Base-by-base conservation (phyloP, 2,797 vertebrate genomes). In the Pagetopsis macropterus region DNA sequence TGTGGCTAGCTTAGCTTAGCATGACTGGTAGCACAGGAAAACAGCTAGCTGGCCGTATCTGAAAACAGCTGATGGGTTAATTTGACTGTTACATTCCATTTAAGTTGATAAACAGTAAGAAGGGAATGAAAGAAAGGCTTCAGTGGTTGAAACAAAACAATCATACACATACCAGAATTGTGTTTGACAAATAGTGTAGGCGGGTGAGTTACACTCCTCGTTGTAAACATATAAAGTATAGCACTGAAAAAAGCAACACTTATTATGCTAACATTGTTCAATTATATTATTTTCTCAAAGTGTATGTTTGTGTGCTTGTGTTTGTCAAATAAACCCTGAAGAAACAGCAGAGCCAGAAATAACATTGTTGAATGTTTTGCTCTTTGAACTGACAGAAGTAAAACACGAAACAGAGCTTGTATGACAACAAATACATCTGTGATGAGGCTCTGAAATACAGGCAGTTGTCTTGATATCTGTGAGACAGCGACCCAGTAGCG, bases 311-410 rank as follows among this genome's bases (percentile, higher is more conserved):
- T 51, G 46, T 37, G 10, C 23, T 19, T 41, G 4, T 65, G 0
- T 58, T 50, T 51, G 46, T 37, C 9, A 23, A 31, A 61, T 64
- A 49, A 65, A 58, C 59, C 14, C 9, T 40, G 11, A 60, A 55
- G 19, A 81, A 79, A 61, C 46, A 57, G 1, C 64, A 58, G 14
- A 74, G 46, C 10, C 65, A 50, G 21, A 37, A 66, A 72, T 41
- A 56, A 13, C 65, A 15, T 52, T 48, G 63, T 52, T 19, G 43
- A 75, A 67, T 3, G n/a, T 45, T 64, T 58, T 40, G 31, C 8
- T 58, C 51, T 82, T 71, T 75, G 59, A 76, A 75, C 21, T 54
- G 60, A 51, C 23, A 48, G 16, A 60, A 23, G 17, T 27, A 9
- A 52, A 74, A 76, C 19, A 58, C 55, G 70, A 43, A 50, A 54